Percentiles rank a stretch among this genome's conserved stretches.
These are phyloP conservation scores for Pavo muticus DNA, from an alignment of 2,113 vertebrate species.

Conservation along the genomic window DNA sequence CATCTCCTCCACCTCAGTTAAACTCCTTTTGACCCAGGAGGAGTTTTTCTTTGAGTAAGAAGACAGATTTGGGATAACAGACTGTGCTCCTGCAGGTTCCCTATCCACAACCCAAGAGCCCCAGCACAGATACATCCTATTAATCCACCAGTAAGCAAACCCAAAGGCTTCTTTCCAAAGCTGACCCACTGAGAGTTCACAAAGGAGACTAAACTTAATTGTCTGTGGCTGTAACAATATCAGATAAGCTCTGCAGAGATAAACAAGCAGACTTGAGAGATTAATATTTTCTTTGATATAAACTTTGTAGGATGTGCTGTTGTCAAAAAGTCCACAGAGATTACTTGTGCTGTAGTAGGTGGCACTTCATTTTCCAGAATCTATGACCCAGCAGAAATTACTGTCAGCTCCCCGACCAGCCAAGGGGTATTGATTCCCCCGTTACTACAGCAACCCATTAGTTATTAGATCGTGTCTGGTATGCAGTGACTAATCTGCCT, in stretches of 20 bases:
- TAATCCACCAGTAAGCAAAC: not conserved
- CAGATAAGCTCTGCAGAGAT: slow-evolving; percentile 38
- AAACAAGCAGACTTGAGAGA: slow-evolving; percentile 56
- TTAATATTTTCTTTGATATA: slow-evolving; percentile 73
- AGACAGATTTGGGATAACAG: not conserved
- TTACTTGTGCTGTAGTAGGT: slow-evolving; percentile 68
- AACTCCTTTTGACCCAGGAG: not conserved
- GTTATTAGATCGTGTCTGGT: slow-evolving; percentile 70
- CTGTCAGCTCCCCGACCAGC: slow-evolving; percentile 80
- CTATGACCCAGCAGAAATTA: slow-evolving; percentile 86
- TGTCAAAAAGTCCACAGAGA: slow-evolving; percentile 64
- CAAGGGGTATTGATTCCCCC: slow-evolving; percentile 77
- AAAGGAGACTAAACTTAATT: slow-evolving; percentile 18
- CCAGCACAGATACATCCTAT: not conserved
- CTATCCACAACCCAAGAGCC: not conserved
- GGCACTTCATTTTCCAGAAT: slow-evolving; percentile 78
- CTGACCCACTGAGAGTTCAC: not conserved
- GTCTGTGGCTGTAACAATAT: slow-evolving; percentile 41
- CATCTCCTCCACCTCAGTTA: not conserved
- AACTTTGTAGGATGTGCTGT: slow-evolving; percentile 61
- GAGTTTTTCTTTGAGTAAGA: not conserved
- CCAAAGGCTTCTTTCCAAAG: slow-evolving; percentile 1
- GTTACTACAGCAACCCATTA: slow-evolving; percentile 82
- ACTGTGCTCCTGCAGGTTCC: not conserved
- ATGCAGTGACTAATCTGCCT: slow-evolving; percentile 75